A percentile compares a stretch with the other conserved stretches of the same genome.
Conservation (phyloP, 2,797 vertebrate species). For the Centropyge bicolor region DNA sequence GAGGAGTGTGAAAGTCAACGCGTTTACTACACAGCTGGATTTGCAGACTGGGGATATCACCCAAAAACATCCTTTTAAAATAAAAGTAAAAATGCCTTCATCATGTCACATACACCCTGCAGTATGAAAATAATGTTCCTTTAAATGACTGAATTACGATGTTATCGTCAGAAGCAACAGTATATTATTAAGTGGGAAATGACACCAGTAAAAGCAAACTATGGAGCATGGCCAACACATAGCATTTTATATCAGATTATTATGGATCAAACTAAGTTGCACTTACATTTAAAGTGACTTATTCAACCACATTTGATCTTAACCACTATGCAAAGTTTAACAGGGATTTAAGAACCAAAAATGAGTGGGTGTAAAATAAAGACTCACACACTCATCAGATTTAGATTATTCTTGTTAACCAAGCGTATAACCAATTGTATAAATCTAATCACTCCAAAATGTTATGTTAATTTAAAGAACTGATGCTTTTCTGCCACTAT, state of each 20-base stretch:
- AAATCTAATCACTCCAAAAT: slow-evolving; percentile 6
- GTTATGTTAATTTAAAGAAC: slow-evolving; percentile 1
- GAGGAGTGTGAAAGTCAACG: neutral
- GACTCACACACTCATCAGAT: neutral
- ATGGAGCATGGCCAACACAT: neutral
- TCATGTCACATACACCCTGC: neutral
- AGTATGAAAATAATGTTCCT: neutral
- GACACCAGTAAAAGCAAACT: neutral
- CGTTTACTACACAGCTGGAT: neutral
- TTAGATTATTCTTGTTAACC: slow-evolving; percentile 22
- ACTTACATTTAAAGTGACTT: neutral
- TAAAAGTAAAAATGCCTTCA: neutral
- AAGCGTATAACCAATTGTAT: too few species aligned
- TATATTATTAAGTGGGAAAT: neutral
- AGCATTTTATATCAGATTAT: neutral
- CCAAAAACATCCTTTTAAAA: neutral
- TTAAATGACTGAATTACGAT: neutral
- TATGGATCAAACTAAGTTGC: neutral
- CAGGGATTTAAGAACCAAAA: neutral
- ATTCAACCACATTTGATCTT: neutral
- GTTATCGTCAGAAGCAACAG: neutral
- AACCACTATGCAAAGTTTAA: neutral
- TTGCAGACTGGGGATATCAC: neutral
- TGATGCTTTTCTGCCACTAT: slow-evolving; percentile 2
- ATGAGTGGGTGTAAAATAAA: neutral